These are phyloP conservation scores for Camelus dromedarius DNA, from an alignment of 2,113 vertebrate genomes.

Conservation along the genomic window DNA sequence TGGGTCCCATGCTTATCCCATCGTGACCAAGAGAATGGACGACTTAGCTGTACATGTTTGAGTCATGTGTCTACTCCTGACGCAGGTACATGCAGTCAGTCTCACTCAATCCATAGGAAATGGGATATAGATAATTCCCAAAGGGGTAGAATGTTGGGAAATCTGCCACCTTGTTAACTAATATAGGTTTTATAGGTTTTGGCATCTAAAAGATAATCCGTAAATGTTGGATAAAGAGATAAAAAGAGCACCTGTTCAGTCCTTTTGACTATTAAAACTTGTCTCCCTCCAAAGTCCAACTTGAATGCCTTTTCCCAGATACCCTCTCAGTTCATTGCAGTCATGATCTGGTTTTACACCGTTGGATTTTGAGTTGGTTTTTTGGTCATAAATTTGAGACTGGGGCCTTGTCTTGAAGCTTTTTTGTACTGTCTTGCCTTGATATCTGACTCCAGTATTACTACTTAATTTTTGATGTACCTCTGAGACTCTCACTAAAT, in stretches of 20 bases:
- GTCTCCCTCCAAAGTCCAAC: neutral
- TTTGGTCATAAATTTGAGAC: neutral
- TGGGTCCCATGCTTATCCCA: neutral
- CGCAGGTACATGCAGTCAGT: neutral
- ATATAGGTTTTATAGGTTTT: neutral
- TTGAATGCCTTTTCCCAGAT: neutral
- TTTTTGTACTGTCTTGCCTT: neutral
- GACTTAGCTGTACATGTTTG: neutral
- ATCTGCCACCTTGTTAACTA: neutral
- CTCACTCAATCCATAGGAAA: neutral
- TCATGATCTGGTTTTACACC: neutral
- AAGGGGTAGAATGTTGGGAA: neutral
- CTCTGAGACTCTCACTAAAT: neutral
- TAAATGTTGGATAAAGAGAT: neutral
- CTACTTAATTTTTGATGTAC: slow-evolving; percentile 8
- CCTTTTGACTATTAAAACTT: neutral
- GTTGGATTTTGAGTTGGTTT: neutral
- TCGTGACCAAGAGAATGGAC: neutral
- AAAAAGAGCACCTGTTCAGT: neutral
- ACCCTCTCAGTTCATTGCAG: neutral
- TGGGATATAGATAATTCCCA: neutral
- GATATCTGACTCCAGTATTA: neutral
- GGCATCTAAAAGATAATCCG: neutral
- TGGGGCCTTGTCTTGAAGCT: neutral
- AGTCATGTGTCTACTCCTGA: neutral